Percentiles rank a stretch among this genome's conserved stretches.
Evolutionary conservation across 2,888 invertebrate species (phyloP).

Genomic region (Spialia ferax): DNA sequence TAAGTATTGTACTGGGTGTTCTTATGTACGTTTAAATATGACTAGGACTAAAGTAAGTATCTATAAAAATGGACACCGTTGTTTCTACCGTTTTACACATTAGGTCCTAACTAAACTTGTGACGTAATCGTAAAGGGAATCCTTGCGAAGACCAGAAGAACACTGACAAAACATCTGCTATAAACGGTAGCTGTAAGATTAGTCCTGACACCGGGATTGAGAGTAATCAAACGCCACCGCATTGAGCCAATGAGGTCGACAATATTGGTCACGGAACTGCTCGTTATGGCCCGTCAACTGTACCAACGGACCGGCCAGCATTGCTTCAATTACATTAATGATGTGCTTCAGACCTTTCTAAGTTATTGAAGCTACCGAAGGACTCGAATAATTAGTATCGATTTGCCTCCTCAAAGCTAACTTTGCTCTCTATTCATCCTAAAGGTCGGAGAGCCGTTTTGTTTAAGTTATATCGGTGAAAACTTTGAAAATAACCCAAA

Average conservation of each 20-base stretch:
- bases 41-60: too few relatives aligned
- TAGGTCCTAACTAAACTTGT: too few relatives aligned
- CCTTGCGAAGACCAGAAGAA: not conserved
- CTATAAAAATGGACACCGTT: too few relatives aligned
- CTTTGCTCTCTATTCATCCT: not conserved
- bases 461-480: not conserved
- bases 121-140: slow-evolving; percentile 2
- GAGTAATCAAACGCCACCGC: slow-evolving; percentile 37
- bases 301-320: slow-evolving; percentile 8
- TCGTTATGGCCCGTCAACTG: slow-evolving; percentile 37
- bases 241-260: slow-evolving; percentile 40
- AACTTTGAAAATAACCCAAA: not conserved
- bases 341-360: slow-evolving; percentile 13
- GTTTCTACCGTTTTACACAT: too few relatives aligned
- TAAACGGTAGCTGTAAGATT: slow-evolving; percentile 30
- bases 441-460: not conserved
- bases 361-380: slow-evolving; percentile 8
- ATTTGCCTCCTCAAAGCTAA: not conserved
- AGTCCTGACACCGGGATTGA: slow-evolving; percentile 40
- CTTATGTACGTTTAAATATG: too few relatives aligned
- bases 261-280: slow-evolving; percentile 43
- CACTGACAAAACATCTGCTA: slow-evolving; percentile 16
- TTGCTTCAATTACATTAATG: slow-evolving; percentile 15
- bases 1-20: too few relatives aligned
- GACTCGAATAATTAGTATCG: slow-evolving; percentile 3